phyloP scores from a whole-genome alignment of 1,140 invertebrate genomes.

The Pissodes strobi region DNA sequence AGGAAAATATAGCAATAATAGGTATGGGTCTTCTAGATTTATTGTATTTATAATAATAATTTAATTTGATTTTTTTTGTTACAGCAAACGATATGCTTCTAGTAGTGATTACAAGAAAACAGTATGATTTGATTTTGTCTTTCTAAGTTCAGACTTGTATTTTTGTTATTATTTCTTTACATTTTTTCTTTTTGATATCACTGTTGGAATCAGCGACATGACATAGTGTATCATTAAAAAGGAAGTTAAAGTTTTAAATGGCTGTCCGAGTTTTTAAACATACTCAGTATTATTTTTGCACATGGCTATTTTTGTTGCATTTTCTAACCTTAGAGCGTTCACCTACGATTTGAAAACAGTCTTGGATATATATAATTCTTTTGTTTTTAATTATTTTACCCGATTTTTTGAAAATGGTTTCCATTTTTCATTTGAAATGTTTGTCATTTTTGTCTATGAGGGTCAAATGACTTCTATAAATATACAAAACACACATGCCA shows the following conservation, averaged over 20 bases:
- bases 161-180: too few relatives aligned
- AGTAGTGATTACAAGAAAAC: background rate
- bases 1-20: background rate
- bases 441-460: too few relatives aligned
- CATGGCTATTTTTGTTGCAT: background rate
- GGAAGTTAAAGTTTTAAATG: background rate
- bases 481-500: background rate
- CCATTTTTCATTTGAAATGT: background rate
- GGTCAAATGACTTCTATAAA: background rate
- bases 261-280: background rate
- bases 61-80: slow-evolving; percentile 2
- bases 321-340: too few relatives aligned
- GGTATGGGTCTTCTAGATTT: background rate
- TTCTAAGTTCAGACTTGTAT: too few relatives aligned
- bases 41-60: background rate
- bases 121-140: background rate
- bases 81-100: background rate
- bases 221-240: background rate
- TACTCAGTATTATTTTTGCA: background rate
- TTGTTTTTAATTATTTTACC: background rate
- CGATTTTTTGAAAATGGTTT: background rate
- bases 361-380: background rate
- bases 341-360: too few relatives aligned
- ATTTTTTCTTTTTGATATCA: too few relatives aligned
- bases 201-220: too few relatives aligned